Percentiles rank a stretch among this genome's conserved stretches.
Conservation (phyloP, 2,113 vertebrate species). For the Notothenia coriiceps region DNA sequence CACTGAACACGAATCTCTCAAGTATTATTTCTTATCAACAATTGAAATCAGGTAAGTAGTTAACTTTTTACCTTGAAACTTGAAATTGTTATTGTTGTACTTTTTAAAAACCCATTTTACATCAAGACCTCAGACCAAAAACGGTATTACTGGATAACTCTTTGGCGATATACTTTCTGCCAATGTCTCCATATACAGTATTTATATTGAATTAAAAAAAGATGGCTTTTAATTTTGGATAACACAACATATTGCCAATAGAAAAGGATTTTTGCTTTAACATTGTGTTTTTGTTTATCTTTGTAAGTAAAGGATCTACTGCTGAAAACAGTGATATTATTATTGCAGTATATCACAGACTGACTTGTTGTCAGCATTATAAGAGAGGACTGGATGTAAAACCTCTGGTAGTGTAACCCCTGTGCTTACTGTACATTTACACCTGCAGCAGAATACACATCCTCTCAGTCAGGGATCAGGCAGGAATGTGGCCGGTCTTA, state of each 20-base stretch:
- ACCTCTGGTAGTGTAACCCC: slow-evolving; percentile 38
- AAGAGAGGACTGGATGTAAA: background rate
- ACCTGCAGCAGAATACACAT: slow-evolving; percentile 80
- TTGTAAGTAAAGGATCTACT: background rate
- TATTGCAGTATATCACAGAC: background rate
- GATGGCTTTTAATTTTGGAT: background rate
- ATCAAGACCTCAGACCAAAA: no score
- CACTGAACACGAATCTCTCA: no score
- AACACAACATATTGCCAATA: background rate
- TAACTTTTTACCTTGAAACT: no score
- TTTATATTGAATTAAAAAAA: no score
- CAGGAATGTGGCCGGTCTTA: slow-evolving; percentile 91
- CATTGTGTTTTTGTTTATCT: background rate
- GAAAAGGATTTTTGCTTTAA: background rate
- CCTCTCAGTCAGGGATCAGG: slow-evolving; percentile 86
- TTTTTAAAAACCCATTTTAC: no score
- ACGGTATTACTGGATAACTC: no score
- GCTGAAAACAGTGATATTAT: background rate
- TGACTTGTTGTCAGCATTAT: background rate
- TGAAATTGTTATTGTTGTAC: no score
- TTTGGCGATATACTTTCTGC: no score
- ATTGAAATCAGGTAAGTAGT: no score
- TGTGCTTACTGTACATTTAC: slow-evolving; percentile 56
- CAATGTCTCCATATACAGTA: no score
- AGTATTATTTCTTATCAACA: no score